Evolutionary conservation across 2,113 vertebrate genomes (phyloP).

Genomic region (Pteruthius melanotis): DNA sequence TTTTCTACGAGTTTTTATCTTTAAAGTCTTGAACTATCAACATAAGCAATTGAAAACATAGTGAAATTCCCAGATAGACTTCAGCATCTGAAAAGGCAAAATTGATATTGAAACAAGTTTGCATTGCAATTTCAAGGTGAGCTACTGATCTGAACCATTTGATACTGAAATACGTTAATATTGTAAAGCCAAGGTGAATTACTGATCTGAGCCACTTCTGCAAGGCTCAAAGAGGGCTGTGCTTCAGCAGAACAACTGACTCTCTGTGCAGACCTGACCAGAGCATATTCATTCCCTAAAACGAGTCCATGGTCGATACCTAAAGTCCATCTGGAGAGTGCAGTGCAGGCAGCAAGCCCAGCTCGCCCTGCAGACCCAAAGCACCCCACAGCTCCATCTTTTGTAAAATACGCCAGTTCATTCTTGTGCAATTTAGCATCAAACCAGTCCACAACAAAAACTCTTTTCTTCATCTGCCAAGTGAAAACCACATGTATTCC

Average conservation of each 20-base stretch:
- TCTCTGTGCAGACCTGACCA: not conserved
- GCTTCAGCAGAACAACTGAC: accelerated
- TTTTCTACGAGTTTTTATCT: not conserved
- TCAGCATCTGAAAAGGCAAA: not conserved
- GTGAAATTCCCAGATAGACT: not conserved
- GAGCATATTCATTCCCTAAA: not conserved
- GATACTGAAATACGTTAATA: too few species aligned
- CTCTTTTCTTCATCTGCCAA: not conserved
- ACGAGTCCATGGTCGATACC: accelerated
- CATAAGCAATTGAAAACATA: not conserved
- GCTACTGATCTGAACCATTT: not conserved
- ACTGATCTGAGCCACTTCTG: not conserved
- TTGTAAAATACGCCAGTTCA: not conserved
- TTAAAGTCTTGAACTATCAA: not conserved
- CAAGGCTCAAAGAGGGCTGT: not conserved
- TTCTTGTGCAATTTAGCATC: not conserved
- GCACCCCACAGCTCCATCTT: too few species aligned
- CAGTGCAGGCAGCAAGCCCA: accelerated
- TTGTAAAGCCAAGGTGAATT: not conserved
- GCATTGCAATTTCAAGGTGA: not conserved
- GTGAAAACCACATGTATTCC: not conserved
- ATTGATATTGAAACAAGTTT: not conserved
- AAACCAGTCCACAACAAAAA: not conserved
- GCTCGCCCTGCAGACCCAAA: not conserved
- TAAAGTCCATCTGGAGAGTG: accelerated